phyloP scores from a whole-genome alignment of 2,888 invertebrate species.

The Troides aeacus region DNA sequence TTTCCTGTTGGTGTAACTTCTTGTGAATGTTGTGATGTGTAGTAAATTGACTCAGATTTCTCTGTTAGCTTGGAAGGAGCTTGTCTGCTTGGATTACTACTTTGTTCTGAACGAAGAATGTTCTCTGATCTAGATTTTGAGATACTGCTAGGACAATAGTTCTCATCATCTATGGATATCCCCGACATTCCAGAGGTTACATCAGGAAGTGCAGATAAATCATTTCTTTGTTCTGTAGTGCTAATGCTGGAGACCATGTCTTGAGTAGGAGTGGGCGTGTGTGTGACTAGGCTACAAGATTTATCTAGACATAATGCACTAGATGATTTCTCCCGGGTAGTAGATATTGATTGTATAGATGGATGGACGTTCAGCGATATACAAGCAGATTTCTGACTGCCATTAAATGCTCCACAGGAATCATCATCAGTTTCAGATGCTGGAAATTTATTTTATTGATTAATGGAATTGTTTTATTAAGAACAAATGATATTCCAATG shows the following conservation, averaged over 20 bases:
- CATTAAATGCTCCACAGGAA: constrained; percentile 72
- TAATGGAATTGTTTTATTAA: background rate
- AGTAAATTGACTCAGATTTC: constrained; percentile 73
- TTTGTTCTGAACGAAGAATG: constrained; percentile 70
- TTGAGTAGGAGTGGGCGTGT: constrained; percentile 75
- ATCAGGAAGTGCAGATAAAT: constrained; percentile 69
- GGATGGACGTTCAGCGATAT: constrained; percentile 71
- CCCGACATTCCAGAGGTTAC: constrained; percentile 75
- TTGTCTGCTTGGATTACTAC: constrained; percentile 50
- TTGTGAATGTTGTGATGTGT: constrained; percentile 73
- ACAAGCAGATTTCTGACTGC: constrained; percentile 74
- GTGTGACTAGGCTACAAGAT: constrained; percentile 70
- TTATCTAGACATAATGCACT: constrained; percentile 75
- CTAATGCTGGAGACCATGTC: constrained; percentile 78
- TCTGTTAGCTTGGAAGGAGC: constrained; percentile 53
- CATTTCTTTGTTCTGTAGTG: constrained; percentile 73
- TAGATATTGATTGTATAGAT: constrained; percentile 56
- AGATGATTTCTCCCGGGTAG: constrained; percentile 70
- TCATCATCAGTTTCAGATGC: constrained; percentile 75
- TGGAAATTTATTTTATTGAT: constrained; percentile 33
- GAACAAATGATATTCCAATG: background rate
- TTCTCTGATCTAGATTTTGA: constrained; percentile 76
- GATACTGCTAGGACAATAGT: constrained; percentile 69
- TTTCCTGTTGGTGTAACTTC: constrained; percentile 70
- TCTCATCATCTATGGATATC: constrained; percentile 74